Conservation (phyloP, 2,888 invertebrate genomes). For the Phaonia tiefii region DNA sequence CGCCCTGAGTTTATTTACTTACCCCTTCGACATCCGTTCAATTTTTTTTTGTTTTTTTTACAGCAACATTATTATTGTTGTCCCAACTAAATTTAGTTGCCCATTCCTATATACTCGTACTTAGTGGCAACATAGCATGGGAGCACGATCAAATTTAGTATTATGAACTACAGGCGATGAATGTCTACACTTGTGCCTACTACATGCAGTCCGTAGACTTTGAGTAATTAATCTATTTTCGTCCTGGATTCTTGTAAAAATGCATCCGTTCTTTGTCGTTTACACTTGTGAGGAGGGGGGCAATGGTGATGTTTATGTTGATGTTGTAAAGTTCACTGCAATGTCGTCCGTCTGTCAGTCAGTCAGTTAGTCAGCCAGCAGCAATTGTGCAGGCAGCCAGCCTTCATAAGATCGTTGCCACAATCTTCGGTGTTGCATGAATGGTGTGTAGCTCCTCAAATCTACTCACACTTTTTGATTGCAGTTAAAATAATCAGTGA, state of each 20-base stretch:
- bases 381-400: conserved; percentile 9
- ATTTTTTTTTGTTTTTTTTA: too few relatives aligned
- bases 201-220: conserved; percentile 59
- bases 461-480: too few relatives aligned
- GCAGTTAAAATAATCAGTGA: too few relatives aligned
- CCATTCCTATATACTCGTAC: too few relatives aligned
- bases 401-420: conserved; percentile 64
- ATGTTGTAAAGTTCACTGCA: conserved; percentile 33
- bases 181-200: conserved; percentile 38
- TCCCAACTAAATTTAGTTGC: too few relatives aligned
- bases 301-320: conserved; percentile 52
- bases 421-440: conserved; percentile 45
- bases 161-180: conserved; percentile 6
- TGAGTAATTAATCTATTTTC: conserved; percentile 70
- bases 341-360: conserved; percentile 48
- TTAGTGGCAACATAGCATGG: not conserved
- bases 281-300: conserved; percentile 63
- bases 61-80: too few relatives aligned
- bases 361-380: not conserved
- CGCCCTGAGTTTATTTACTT: conserved; percentile 18
- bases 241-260: conserved; percentile 68
- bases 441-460: conserved; percentile 47
- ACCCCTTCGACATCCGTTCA: conserved; percentile 35
- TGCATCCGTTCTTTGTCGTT: conserved; percentile 55
- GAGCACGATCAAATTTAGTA: conserved; percentile 23